Conservation (phyloP, 1,140 invertebrate genomes). For the Drosophila fuyamai region DNA sequence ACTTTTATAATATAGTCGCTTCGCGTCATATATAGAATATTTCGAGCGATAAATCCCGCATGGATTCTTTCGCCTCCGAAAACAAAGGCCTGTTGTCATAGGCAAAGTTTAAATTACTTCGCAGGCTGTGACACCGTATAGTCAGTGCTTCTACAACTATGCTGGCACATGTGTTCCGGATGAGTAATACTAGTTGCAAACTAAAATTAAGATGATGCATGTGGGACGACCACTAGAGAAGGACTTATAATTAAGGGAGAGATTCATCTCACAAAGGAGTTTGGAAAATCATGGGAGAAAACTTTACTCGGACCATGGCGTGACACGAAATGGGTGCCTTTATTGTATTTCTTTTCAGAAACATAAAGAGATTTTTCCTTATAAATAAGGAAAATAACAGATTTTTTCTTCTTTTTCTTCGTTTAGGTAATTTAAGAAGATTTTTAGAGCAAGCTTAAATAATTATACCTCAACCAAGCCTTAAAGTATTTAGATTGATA, state of each 20-base stretch:
- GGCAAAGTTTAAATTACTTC: slow-evolving; percentile 81
- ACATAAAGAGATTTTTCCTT: too few species aligned
- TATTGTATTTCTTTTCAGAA: too few species aligned
- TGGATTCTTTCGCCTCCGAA: slow-evolving; percentile 21
- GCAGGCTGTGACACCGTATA: slow-evolving; percentile 61
- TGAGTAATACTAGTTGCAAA: slow-evolving; percentile 61
- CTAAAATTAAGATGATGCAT: slow-evolving; percentile 61
- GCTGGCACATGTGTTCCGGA: slow-evolving; percentile 59
- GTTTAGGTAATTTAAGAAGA: too few species aligned
- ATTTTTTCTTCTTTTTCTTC: too few species aligned
- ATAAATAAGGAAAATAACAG: too few species aligned
- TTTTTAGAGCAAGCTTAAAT: too few species aligned
- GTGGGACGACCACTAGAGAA: slow-evolving; percentile 26
- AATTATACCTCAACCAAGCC: too few species aligned
- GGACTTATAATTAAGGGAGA: slow-evolving; percentile 7
- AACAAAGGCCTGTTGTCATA: slow-evolving; percentile 38
- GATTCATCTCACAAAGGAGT: background rate
- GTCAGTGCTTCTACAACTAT: slow-evolving; percentile 15
- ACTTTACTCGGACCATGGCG: background rate
- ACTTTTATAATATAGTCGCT: slow-evolving; percentile 82
- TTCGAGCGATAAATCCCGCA: slow-evolving; percentile 63
- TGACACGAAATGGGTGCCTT: slow-evolving; percentile 5
- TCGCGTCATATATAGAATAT: slow-evolving; percentile 45
- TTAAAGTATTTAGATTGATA: too few species aligned
- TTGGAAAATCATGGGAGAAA: background rate